These are phyloP conservation scores for Galaxias olidus DNA, from an alignment of 2,797 vertebrate genomes.

Conservation along the genomic window DNA sequence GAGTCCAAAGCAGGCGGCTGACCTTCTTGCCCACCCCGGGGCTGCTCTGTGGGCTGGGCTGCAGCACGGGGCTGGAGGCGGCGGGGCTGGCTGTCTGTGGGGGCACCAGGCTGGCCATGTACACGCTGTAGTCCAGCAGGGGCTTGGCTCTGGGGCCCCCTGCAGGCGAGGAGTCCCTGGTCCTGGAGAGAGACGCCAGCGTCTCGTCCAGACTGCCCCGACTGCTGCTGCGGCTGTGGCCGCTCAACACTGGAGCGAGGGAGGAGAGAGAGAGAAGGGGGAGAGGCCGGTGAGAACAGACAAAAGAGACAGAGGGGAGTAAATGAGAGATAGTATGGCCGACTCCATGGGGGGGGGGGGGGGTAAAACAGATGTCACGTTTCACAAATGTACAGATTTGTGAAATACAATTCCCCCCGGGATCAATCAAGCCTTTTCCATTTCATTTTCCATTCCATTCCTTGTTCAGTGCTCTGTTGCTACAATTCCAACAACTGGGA, in stretches of 20 bases:
- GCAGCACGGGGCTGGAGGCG: constrained; percentile 72
- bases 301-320: background rate
- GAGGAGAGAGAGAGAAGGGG: constrained; percentile 30
- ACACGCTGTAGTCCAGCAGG: constrained; percentile 86
- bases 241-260: constrained; percentile 68
- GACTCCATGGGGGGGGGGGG: background rate
- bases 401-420: too few species aligned
- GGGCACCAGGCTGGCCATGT: constrained; percentile 89
- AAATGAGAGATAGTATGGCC: background rate
- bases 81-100: constrained; percentile 69
- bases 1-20: constrained; percentile 5
- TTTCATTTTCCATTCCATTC: too few species aligned
- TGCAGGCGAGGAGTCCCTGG: constrained; percentile 75
- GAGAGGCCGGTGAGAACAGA: constrained; percentile 8
- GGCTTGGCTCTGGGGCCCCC: constrained; percentile 73
- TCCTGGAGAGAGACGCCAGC: constrained; percentile 73
- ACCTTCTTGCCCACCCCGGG: constrained; percentile 91
- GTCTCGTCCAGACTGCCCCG: constrained; percentile 87
- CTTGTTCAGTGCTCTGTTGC: too few species aligned
- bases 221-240: constrained; percentile 90
- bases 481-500: too few species aligned
- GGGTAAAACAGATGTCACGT: background rate
- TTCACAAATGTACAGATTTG: too few species aligned
- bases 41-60: constrained; percentile 86
- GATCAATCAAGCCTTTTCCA: too few species aligned